A percentile compares a stretch with the other conserved stretches of the same genome.
phyloP scores from a whole-genome alignment of 2,888 invertebrate genomes.

The Laspeyria flexula region DNA sequence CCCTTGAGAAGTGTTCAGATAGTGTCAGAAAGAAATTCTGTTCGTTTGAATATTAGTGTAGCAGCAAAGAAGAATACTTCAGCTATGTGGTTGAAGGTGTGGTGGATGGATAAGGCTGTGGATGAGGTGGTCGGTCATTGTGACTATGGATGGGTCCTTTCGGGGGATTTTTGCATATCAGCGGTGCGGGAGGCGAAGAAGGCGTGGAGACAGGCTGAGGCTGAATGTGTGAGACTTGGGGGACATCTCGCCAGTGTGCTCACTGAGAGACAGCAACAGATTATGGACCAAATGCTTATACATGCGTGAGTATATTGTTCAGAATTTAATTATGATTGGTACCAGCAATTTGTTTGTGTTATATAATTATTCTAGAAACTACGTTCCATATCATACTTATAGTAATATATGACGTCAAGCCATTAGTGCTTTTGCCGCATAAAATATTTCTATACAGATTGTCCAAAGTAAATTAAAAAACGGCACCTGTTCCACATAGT shows the following conservation, averaged over 20 bases:
- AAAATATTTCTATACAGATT: background rate
- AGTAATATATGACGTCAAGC: too few species aligned
- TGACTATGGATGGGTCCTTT: constrained; percentile 90
- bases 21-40: constrained; percentile 85
- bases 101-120: constrained; percentile 88
- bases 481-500: background rate
- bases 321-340: too few species aligned
- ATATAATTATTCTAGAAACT: too few species aligned
- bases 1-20: constrained; percentile 86
- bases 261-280: constrained; percentile 87
- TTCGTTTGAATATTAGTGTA: constrained; percentile 80
- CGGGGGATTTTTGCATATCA: constrained; percentile 88
- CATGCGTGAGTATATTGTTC: constrained; percentile 84
- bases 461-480: background rate
- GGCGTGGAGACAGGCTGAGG: constrained; percentile 89
- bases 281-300: constrained; percentile 87
- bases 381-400: too few species aligned
- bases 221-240: constrained; percentile 87
- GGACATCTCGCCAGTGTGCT: constrained; percentile 90
- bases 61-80: constrained; percentile 70
- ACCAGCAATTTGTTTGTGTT: too few species aligned
- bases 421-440: background rate
- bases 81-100: constrained; percentile 86
- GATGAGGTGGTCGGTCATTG: constrained; percentile 88
- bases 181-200: constrained; percentile 85